phyloP scores from a whole-genome alignment of 2,797 vertebrate genomes.

The Microhierax caerulescens region DNA sequence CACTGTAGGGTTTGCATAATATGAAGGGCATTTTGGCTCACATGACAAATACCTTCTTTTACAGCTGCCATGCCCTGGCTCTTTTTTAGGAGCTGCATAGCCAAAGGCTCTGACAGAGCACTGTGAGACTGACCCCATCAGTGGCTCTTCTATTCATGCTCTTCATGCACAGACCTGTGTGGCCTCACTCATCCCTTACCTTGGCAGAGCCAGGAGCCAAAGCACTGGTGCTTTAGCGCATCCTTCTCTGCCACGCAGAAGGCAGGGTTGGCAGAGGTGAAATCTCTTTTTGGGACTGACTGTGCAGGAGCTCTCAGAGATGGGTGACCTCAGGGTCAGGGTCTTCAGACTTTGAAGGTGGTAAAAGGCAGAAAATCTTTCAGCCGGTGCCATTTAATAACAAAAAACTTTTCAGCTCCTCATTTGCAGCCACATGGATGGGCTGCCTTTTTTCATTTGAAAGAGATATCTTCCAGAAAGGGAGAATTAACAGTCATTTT shows the following conservation, averaged over 20 bases:
- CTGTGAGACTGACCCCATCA: neutral
- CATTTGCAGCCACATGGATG: neutral
- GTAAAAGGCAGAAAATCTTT: neutral
- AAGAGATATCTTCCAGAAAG: neutral
- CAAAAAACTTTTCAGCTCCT: neutral
- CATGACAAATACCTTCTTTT: neutral
- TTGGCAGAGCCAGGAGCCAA: neutral
- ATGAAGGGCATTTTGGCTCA: neutral
- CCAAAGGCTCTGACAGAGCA: neutral
- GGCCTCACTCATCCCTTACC: neutral
- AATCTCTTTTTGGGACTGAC: neutral
- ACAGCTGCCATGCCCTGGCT: neutral
- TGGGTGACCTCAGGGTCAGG: neutral
- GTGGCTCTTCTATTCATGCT: neutral
- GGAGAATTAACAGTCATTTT: neutral
- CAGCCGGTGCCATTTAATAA: neutral
- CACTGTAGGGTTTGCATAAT: neutral
- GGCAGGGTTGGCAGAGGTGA: neutral
- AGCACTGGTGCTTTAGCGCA: neutral
- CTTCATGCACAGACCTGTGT: accelerated
- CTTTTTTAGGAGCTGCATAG: neutral
- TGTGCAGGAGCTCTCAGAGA: accelerated
- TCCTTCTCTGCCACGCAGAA: neutral
- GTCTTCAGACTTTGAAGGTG: neutral
- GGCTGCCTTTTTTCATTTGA: neutral